Percentiles rank a stretch among this genome's conserved stretches.
phyloP scores from a whole-genome alignment of 2,888 invertebrate species.

The Oligia latruncula region DNA sequence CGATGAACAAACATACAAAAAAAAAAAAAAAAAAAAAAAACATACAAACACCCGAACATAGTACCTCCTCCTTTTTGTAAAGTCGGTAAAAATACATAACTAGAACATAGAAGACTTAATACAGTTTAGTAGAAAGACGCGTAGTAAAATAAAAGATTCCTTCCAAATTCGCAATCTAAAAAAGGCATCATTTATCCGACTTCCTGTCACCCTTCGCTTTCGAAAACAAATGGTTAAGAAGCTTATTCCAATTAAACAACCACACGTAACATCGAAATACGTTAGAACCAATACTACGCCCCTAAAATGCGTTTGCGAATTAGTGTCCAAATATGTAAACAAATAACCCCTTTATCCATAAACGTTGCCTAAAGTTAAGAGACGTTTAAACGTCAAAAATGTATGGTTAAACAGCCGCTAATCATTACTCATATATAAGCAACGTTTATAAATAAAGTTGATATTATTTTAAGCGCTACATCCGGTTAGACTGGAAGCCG shows the following conservation, averaged over 20 bases:
- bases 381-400: background rate
- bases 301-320: background rate
- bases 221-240: conserved; percentile 9
- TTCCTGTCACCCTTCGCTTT: background rate
- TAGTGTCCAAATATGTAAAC: background rate
- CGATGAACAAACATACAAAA: too few species aligned
- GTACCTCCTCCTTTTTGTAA: too few species aligned
- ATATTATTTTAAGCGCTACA: too few species aligned
- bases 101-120: background rate
- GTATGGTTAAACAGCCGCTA: background rate
- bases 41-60: too few species aligned
- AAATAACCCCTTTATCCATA: background rate
- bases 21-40: too few species aligned
- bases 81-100: too few species aligned
- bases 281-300: conserved; percentile 9
- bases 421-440: background rate
- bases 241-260: conserved; percentile 26
- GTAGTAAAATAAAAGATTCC: conserved; percentile 3
- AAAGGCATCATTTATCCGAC: background rate
- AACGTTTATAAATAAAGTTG: too few species aligned
- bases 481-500: too few species aligned
- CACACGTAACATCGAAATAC: conserved; percentile 15
- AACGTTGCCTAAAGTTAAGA: background rate
- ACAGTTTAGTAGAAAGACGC: background rate
- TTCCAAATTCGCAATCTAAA: background rate